Base-by-base conservation (phyloP, 2,113 vertebrate genomes). In the Phasianus colchicus region DNA sequence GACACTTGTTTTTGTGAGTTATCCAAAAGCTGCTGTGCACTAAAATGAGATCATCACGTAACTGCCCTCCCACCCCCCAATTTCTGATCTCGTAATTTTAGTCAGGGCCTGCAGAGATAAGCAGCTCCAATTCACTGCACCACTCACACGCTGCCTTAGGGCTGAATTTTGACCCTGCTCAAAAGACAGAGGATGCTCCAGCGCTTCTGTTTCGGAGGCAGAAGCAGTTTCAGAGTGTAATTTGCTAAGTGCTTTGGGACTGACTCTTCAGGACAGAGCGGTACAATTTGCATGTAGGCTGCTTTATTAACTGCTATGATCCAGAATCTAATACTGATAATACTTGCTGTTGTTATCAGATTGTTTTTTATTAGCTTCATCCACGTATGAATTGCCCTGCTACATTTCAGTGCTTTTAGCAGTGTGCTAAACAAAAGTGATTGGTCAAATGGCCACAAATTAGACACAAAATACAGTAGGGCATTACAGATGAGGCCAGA, bases 181-280 rank as follows among this genome's bases (percentile, higher is more conserved):
- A 69, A 91, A 94, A 96, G 90, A 75, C 63, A 55, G 38, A 77
- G 77, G 90, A 94, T 93, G 90, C 89, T 95, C 80, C 89, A 83
- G 78, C 2, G 1, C 63, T 95, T 93, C 88, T 93, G 82, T 92
- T 91, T 91, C 88, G 60, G 82, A 96, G 78, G 86, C 83, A 96
- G 91, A 77, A 95, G 90, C 73, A 74, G 93, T 91, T 96, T 92
- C 79, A 81, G 73, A 94, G 85, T 94, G 81, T 91, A 97, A 90
- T 96, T 96, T 95, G 90, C 87, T 94, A 97, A 96, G 92, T 96
- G 94, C 95, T 96, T 96, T 96, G 92, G 93, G 92, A 96, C 92
- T 93, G 55, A 80, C 83, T 96, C 86, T 96, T 84, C 82, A 42
- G 92, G 84, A 95, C 19, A 32, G 92, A 90, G 76, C 0, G 1